Base-by-base conservation (phyloP, 2,113 vertebrate species). In the Otolemur garnettii region DNA sequence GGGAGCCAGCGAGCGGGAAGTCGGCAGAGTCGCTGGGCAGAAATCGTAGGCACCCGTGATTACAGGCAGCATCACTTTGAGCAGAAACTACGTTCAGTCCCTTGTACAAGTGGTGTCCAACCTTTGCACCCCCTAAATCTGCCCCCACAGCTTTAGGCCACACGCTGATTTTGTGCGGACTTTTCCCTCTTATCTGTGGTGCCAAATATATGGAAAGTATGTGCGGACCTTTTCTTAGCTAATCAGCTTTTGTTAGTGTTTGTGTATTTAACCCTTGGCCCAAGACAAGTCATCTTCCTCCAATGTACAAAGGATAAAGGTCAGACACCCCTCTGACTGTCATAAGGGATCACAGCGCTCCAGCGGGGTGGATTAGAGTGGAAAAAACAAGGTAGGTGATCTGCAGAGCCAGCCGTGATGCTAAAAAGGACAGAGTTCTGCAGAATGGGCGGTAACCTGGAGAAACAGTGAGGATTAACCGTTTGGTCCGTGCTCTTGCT, bases 381-480 rank as follows among this genome's bases (percentile, higher is more conserved):
- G 21, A 15, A 33, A 17, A 14, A 14, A 1, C 6, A 0, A 0
- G 5, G 60, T 5, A 1, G 19, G 21, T 28, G 38, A 7, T 38
- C 66, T 66, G 11, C 64, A 94, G 78, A 94, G 33, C 14, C 35
- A 69, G 72, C 66, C 33, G 22, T 42, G 42, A 30, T 2, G 33
- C 21, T 55, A 9, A 15, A 92, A 66, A 19, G 22, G 60, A 35
- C 0, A 0, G 22, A 18, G 10, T 4, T 24, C 4, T 19, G 15
- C 71, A 87, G 13, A 62, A 14, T 0, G 4, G 8, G 13, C n/a
- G 30, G 57, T 30, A 30, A 33, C 30, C 68, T 38, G 35, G 33
- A 85, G 60, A 81, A 87, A 68, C 60, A 62, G 26, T 5, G 18
- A 79, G 0, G 3, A 21, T 5, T 11, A 35, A 30, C 42, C 0